Evolutionary conservation across 2,797 vertebrate species (phyloP).

Genomic region (Brotogeris chrysoptera): DNA sequence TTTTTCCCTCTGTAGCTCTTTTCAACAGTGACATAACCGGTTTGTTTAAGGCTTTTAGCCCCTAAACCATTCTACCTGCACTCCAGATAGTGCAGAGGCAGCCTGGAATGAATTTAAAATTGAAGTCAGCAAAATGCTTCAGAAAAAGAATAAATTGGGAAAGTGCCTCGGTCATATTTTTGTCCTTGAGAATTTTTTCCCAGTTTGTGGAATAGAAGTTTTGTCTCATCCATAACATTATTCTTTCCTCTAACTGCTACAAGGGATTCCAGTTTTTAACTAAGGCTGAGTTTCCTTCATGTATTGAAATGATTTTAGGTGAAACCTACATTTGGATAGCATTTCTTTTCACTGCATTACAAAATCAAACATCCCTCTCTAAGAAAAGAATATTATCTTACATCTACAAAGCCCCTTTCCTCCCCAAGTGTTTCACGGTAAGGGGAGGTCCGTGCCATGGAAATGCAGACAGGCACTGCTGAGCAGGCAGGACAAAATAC

Average conservation of each 20-base stretch:
- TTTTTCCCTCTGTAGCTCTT: not conserved
- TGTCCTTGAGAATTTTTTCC: not conserved
- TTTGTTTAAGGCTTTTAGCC: not conserved
- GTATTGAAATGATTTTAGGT: not conserved
- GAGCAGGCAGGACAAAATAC: not conserved
- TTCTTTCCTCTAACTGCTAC: not conserved
- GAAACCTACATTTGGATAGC: not conserved
- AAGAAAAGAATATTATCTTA: not conserved
- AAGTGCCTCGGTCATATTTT: not conserved
- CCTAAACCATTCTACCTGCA: not conserved
- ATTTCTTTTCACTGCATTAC: not conserved
- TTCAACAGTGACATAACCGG: not conserved
- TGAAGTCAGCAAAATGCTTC: not conserved
- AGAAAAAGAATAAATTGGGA: not conserved
- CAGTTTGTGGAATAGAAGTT: not conserved
- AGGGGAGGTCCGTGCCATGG: not conserved
- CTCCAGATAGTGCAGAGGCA: not conserved
- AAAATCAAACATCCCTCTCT: not conserved
- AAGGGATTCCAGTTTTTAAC: not conserved
- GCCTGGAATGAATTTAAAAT: not conserved
- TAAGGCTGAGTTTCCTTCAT: not conserved
- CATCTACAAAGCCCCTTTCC: not conserved
- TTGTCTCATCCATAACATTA: not conserved
- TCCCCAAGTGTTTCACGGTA: rapidly evolving
- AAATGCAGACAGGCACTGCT: not conserved